Evolutionary conservation across 30 jellyfish, hydroid and myxozoan genomes (phyloP).

Genomic region (Clytia hemisphaerica): DNA sequence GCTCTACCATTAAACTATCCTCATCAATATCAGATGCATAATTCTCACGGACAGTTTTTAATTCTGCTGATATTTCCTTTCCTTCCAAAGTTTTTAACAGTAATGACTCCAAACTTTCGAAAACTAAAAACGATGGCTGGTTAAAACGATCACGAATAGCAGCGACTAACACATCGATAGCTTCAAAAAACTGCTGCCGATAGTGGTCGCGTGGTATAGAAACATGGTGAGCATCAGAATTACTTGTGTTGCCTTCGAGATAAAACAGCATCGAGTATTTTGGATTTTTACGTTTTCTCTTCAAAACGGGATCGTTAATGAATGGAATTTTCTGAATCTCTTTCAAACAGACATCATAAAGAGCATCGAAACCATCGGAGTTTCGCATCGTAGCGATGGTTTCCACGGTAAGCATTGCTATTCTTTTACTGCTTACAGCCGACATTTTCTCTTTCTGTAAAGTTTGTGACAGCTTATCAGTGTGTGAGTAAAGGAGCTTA

Average conservation of each 20-base stretch:
- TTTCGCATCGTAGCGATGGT: conserved; percentile 33
- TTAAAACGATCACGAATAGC: conserved; percentile 28
- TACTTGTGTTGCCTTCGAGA: conserved; percentile 28
- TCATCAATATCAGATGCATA: conserved; percentile 15
- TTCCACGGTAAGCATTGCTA: conserved; percentile 38
- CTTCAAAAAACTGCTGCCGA: conserved; percentile 11
- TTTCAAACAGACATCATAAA: conserved; percentile 19
- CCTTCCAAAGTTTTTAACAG: conserved; percentile 39
- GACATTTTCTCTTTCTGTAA: conserved; percentile 38
- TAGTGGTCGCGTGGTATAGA: conserved; percentile 25
- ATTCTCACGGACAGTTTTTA: conserved; percentile 3
- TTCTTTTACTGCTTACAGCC: conserved; percentile 39
- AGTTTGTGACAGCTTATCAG: conserved; percentile 50
- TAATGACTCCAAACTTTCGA: conserved; percentile 21
- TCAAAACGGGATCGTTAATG: conserved; percentile 2
- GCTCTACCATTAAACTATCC: conserved; percentile 5
- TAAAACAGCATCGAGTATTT: conserved; percentile 16
- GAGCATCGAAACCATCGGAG: conserved; percentile 22
- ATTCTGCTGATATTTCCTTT: conserved; percentile 37
- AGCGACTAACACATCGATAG: conserved; percentile 23
- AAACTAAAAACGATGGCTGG: conserved; percentile 30
- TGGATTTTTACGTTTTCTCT: conserved; percentile 23
- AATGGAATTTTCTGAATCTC: conserved; percentile 5
- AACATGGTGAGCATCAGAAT: conserved; percentile 18
- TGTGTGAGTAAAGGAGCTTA: conserved; percentile 36